Evolutionary conservation across 1,140 invertebrate genomes (phyloP), one percentile per base, ranked within the genome.

Genomic region (Drosophila santomea): DNA sequence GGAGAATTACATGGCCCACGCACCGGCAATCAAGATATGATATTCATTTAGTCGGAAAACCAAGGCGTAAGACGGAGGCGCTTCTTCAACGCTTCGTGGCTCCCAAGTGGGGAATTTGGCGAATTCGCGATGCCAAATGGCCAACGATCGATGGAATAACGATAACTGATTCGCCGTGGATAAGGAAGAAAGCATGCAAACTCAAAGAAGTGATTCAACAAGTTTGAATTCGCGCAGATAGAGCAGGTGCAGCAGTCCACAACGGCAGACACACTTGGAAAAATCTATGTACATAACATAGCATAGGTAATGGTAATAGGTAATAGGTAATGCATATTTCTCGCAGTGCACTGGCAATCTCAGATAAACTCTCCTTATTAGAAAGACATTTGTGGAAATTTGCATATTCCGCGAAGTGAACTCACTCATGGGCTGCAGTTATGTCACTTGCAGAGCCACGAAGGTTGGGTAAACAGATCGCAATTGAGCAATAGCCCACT

Each of bases 381-480:
- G 62, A 75, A 77, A 77, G 63, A 75, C 72, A 75, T 77, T 77
- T 68, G 48, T n/a, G 44, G 23, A 74, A 74, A 74, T 74, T 77
- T 71, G 64, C 51, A 55, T 57, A 73, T 58, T 68, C 54, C 48
- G 43, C 20, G 56, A 66, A 75, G 61, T 62, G 20, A 44, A 57
- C 23, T 43, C 51, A 50, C 51, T 64, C 60, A 44, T 47, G 47
- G 25, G 60, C 61, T 45, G 54, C 35, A 63, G 64, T 86, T 88
- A 88, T 88, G 72, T 81, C 74, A 85, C 45, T 56, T 52, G n/a
- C 23, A 47, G 41, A 20, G 39, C 48, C 59, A 35, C 72, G 62
- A 86, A 86, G 78, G 82, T 86, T 86, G 67, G 74, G 67, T 79
- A 81, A 88, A 82, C 79, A 88, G 79, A 66, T 44, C 58, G 43